Evolutionary conservation across 2,888 invertebrate genomes (phyloP).

Genomic region (Vesta saturnalis): DNA sequence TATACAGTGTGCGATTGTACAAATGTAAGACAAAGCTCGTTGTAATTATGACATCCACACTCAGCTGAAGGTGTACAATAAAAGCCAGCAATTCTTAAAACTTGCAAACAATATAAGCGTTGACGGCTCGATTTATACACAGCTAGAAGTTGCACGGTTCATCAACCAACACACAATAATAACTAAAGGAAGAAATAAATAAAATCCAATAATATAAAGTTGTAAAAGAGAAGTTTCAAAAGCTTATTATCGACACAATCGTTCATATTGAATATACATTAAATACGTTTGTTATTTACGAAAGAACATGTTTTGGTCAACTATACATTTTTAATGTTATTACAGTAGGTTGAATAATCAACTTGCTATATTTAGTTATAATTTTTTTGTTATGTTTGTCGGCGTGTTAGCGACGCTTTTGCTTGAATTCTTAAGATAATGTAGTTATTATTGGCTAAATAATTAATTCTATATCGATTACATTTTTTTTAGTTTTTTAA

Average conservation of each 20-base stretch:
- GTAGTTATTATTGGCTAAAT: conserved; percentile 43
- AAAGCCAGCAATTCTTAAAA: conserved; percentile 24
- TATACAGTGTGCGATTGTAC: neutral
- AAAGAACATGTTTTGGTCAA: conserved; percentile 22
- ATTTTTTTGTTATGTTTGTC: conserved; percentile 47
- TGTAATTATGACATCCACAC: conserved; percentile 30
- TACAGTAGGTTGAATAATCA: conserved; percentile 45
- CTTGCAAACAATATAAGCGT: conserved; percentile 21
- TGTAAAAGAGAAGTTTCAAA: conserved; percentile 36
- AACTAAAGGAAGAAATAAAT: conserved; percentile 28
- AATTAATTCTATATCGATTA: neutral
- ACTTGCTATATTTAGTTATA: conserved; percentile 48
- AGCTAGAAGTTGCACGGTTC: conserved; percentile 24
- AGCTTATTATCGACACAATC: conserved; percentile 41
- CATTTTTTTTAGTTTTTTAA: too few species aligned
- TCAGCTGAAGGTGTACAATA: conserved; percentile 14
- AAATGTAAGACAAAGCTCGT: conserved; percentile 4
- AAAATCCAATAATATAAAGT: conserved; percentile 40
- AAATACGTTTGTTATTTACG: neutral
- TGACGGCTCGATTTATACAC: conserved; percentile 28
- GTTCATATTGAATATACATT: conserved; percentile 24
- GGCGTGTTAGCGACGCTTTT: conserved; percentile 50
- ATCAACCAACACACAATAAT: conserved; percentile 28
- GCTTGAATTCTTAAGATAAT: conserved; percentile 50
- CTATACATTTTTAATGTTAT: conserved; percentile 27